Conservation (phyloP, 2,797 vertebrate species). For the Anomalospiza imberbis region DNA sequence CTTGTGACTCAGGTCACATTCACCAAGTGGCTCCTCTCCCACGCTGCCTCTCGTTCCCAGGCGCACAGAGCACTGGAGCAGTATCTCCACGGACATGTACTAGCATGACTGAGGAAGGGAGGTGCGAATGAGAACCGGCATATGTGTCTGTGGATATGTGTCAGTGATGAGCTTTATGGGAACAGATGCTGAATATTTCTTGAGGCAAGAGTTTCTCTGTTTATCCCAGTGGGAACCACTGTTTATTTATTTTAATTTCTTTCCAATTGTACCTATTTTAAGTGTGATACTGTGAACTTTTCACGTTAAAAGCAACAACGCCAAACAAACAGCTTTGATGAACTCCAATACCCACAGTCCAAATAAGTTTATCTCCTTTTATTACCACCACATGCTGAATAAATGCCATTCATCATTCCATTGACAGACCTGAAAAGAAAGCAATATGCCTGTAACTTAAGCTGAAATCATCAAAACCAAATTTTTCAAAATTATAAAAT, state of each 20-base stretch:
- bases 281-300: background rate
- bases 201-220: background rate
- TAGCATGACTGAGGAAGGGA: background rate
- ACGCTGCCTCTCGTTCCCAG: background rate
- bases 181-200: background rate
- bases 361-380: background rate
- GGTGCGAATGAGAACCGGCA: accelerated
- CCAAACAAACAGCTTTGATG: background rate
- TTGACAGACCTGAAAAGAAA: background rate
- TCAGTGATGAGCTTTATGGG: background rate
- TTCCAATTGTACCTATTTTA: background rate
- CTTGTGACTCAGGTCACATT: background rate
- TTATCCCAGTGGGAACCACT: background rate
- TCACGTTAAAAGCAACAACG: background rate
- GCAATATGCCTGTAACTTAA: background rate
- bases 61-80: background rate
- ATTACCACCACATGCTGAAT: background rate
- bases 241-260: background rate
- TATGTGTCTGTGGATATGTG: background rate
- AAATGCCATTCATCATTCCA: background rate
- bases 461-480: background rate
- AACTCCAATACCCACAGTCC: background rate
- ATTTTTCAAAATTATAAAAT: background rate
- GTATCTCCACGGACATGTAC: background rate
- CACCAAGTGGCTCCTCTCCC: background rate